These are phyloP conservation scores for Dryocosmus kuriphilus DNA, from an alignment of 2,888 invertebrate genomes.

Conservation along the genomic window DNA sequence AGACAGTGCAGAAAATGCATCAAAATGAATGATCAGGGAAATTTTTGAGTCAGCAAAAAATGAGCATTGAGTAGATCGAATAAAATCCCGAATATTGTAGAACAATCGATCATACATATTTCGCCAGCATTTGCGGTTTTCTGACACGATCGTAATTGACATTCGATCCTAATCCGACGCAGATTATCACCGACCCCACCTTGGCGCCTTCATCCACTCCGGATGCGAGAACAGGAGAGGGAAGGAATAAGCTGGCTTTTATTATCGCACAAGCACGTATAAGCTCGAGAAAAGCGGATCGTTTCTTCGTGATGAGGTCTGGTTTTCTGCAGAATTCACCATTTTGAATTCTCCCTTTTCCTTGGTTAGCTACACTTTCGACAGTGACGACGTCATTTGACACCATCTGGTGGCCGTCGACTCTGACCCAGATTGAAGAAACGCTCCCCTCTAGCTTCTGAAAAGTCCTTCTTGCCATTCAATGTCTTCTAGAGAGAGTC, in stretches of 20 bases:
- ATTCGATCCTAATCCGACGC: conserved; percentile 2
- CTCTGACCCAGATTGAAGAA: conserved; percentile 21
- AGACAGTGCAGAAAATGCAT: background rate
- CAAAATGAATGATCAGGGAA: background rate
- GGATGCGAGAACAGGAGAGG: background rate
- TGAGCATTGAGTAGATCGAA: conserved; percentile 1
- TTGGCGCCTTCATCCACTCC: conserved; percentile 2
- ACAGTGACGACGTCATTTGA: conserved; percentile 2
- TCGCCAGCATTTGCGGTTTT: background rate
- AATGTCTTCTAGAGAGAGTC: background rate
- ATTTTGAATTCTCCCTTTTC: conserved; percentile 9
- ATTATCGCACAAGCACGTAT: conserved; percentile 27
- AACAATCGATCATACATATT: background rate
- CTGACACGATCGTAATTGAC: conserved; percentile 1
- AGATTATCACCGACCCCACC: conserved; percentile 5
- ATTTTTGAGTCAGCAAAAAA: background rate
- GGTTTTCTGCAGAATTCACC: background rate
- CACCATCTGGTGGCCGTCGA: conserved; percentile 27
- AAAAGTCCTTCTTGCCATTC: conserved; percentile 7
- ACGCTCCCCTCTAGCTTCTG: background rate
- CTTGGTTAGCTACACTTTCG: background rate
- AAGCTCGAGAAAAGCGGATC: conserved; percentile 26
- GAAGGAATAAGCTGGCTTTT: background rate
- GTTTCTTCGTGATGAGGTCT: conserved; percentile 12
- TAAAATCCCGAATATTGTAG: background rate